Percentiles rank a stretch among this genome's conserved stretches.
Evolutionary conservation across 2,113 vertebrate genomes (phyloP).

Genomic region (Sinocyclocheilus maitianheensis): DNA sequence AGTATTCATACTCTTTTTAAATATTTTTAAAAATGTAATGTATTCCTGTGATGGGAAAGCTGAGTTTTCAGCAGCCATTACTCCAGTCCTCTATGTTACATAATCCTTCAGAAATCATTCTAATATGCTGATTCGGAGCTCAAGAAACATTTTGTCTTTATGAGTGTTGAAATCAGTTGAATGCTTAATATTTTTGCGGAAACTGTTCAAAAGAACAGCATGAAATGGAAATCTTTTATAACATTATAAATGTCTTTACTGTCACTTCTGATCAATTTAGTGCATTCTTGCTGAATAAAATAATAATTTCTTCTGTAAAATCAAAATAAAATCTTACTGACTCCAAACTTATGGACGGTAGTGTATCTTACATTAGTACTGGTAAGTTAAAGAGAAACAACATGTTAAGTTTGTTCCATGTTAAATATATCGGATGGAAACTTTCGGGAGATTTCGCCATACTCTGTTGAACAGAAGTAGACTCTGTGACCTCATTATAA

Average conservation of each 20-base stretch:
- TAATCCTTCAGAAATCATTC: background rate
- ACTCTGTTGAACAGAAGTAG: background rate
- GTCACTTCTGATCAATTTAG: no score
- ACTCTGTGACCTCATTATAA: background rate
- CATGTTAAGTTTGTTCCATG: background rate
- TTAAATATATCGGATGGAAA: background rate
- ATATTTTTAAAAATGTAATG: no score
- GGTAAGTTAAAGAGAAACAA: background rate
- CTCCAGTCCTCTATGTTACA: background rate
- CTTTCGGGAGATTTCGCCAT: background rate
- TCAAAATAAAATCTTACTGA: background rate
- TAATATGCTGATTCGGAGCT: background rate
- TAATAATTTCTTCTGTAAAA: no score
- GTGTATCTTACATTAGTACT: background rate
- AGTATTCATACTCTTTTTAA: no score
- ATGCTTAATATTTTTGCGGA: no score
- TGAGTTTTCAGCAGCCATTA: background rate
- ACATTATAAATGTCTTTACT: no score
- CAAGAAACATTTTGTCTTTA: background rate
- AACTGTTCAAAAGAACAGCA: background rate
- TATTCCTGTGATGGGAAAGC: no score
- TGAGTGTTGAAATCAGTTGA: background rate
- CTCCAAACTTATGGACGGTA: background rate
- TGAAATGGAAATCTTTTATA: no score
- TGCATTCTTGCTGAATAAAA: no score